Conservation (phyloP, 1,140 invertebrate species). For the Bombus difficillimus region DNA sequence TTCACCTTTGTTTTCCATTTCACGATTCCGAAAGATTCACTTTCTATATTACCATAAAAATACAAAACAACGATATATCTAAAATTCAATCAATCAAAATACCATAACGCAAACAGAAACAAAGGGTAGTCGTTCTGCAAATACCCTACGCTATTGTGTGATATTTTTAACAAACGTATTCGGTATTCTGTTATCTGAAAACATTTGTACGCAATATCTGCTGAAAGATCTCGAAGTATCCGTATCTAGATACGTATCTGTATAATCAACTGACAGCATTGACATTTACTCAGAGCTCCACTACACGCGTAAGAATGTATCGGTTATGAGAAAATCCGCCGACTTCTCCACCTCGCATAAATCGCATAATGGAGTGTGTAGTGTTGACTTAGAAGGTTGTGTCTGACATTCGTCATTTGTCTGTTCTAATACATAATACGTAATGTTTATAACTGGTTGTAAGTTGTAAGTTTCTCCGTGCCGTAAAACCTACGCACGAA, state of each 20-base stretch:
- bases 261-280: neutral
- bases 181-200: neutral
- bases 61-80: neutral
- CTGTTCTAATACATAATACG: neutral
- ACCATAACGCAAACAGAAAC: neutral
- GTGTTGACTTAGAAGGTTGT: neutral
- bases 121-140: neutral
- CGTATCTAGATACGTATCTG: neutral
- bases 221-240: neutral
- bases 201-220: neutral
- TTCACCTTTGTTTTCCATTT: neutral
- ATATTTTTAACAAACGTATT: neutral
- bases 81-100: neutral
- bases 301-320: neutral
- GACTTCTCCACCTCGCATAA: neutral
- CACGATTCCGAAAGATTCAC: neutral
- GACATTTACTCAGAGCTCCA: neutral
- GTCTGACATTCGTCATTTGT: neutral
- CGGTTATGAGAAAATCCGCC: neutral
- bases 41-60: neutral
- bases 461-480: neutral
- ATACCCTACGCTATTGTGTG: neutral
- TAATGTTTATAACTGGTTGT: neutral
- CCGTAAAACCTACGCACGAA: neutral
- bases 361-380: neutral